Evolutionary conservation across 2,797 vertebrate genomes (phyloP), one percentile per base, ranked within the genome.

Genomic region (Epinephelus malabaricus): DNA sequence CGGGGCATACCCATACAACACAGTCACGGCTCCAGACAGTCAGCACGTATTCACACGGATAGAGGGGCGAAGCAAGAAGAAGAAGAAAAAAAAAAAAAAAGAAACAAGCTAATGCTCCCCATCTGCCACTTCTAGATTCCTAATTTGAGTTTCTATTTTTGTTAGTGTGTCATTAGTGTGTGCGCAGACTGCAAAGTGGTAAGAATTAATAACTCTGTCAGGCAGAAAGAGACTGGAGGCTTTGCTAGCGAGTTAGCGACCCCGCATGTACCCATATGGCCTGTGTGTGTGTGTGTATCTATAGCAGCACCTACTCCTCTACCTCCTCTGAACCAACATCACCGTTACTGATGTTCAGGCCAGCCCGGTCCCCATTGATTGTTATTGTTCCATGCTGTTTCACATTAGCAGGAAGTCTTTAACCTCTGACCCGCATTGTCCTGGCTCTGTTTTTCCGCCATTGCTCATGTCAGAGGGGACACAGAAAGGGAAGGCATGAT

Each of bases 351-450:
- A 89, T 91, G 91, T 90, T 88, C 90, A 91, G 87, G 90, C 87
- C 86, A 70, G 61, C 73, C 62, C 46, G 13, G 65, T 81, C 82
- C 77, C 69, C 86, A 91, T 93, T 89, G 89, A 93, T 93, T 89
- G 81, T 92, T 90, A 90, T 91, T 91, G 88, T 92, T 91, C 87
- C 84, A 84, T 75, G 79, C 89, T 92, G 89, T 90, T 92, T 88
- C 86, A 87, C 90, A 91, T 93, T 91, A 93, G 87, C 88, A 77
- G 66, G 72, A 78, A 86, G 90, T 94, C 88, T 94, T 94, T 91
- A 92, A 92, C 92, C 89, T 85, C 67, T 86, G 87, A 89, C 87
- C 87, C 38, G 10, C 62, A 81, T 88, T 91, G 90, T 91, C 82
- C 88, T 60, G 75, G 87, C 88, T 90, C 76, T 89, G 82, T 93